phyloP scores from a whole-genome alignment of 53 echinoderm and acorn worm species.

The Actinopyga echinites region DNA sequence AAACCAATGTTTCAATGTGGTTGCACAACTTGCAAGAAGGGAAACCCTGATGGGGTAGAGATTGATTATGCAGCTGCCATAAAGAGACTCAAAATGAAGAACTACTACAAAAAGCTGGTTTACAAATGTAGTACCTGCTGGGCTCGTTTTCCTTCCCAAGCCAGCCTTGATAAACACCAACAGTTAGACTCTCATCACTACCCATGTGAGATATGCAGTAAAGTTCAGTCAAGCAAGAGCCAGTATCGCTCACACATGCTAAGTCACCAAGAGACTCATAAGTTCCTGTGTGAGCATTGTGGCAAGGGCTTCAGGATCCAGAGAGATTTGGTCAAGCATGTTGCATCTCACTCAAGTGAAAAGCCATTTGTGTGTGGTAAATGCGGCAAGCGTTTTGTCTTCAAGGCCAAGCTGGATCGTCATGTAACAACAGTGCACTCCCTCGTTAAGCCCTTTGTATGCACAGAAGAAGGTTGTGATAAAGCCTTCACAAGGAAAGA shows the following conservation, averaged over 20 bases:
- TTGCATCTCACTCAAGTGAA: conserved; percentile 66
- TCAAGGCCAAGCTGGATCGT: conserved; percentile 82
- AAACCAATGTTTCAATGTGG: conserved; percentile 77
- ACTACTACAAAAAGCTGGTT: conserved; percentile 78
- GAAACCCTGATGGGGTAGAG: conserved; percentile 41
- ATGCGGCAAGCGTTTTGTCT: conserved; percentile 80
- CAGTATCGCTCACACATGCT: conserved; percentile 84
- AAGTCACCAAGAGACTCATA: conserved; percentile 67
- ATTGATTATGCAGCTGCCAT: conserved; percentile 63
- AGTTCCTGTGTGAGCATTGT: conserved; percentile 82
- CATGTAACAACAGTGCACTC: conserved; percentile 83
- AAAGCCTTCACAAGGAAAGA: conserved; percentile 88
- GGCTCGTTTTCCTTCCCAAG: conserved; percentile 80
- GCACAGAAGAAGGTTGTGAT: conserved; percentile 66
- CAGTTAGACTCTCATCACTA: conserved; percentile 68
- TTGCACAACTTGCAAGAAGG: conserved; percentile 72
- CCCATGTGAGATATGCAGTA: conserved; percentile 71
- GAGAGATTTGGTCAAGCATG: conserved; percentile 84
- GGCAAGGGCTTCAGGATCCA: conserved; percentile 81
- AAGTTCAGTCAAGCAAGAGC: conserved; percentile 76
- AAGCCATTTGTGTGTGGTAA: conserved; percentile 72
- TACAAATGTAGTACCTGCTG: conserved; percentile 89
- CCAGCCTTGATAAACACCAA: conserved; percentile 71
- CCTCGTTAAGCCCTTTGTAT: conserved; percentile 64
- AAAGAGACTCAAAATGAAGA: conserved; percentile 74